phyloP scores from a whole-genome alignment of 2,113 vertebrate species.

The Hymenochirus boettgeri region DNA sequence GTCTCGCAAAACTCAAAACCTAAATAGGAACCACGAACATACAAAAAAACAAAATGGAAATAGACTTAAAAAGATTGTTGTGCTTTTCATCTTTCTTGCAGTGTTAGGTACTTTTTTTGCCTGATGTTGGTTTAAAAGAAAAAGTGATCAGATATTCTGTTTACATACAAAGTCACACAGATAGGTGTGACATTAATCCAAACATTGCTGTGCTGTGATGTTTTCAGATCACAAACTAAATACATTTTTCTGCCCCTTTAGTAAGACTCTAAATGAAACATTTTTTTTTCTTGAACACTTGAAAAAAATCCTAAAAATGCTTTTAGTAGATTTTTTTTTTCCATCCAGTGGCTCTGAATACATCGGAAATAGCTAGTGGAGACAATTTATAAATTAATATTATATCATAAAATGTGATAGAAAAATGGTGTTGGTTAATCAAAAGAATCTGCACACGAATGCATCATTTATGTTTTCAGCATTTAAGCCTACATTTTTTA shows the following conservation, averaged over 20 bases:
- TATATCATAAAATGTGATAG: neutral
- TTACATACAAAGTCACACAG: conserved; percentile 18
- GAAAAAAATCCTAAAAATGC: no score
- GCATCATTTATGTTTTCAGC: neutral
- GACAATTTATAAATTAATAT: neutral
- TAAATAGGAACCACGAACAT: conserved; percentile 1
- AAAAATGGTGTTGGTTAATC: neutral
- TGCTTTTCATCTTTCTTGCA: neutral
- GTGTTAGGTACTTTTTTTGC: neutral
- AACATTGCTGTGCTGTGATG: neutral
- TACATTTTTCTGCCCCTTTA: neutral
- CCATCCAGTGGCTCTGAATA: no score
- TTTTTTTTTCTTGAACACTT: no score
- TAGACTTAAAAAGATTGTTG: neutral
- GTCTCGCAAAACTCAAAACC: neutral
- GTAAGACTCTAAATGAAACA: conserved; percentile 4
- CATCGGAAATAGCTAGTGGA: no score
- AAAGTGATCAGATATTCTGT: conserved; percentile 31
- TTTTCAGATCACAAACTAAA: conserved; percentile 13
- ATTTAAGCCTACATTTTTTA: conserved; percentile 19
- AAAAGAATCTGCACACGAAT: neutral
- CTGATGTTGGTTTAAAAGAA: conserved; percentile 17
- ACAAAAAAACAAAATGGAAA: neutral
- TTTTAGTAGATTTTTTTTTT: no score
- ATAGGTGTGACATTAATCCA: conserved; percentile 14